Evolutionary conservation across 2,888 invertebrate species (phyloP).

Genomic region (Hipparchia semele): DNA sequence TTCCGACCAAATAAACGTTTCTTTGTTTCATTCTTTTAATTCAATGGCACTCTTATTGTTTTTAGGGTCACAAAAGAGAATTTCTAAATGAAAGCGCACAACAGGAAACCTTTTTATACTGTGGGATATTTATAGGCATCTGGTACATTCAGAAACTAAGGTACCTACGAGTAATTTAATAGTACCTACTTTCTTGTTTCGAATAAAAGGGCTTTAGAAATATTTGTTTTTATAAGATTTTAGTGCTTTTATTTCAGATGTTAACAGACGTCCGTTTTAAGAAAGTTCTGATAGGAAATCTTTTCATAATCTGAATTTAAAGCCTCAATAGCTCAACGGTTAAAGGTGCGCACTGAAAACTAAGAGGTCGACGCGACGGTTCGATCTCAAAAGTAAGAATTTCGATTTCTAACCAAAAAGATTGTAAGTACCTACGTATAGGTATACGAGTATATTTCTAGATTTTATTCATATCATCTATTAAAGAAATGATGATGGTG

Average conservation of each 20-base stretch:
- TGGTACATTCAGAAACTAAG: slow-evolving; percentile 1
- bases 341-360: too few species aligned
- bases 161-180: slow-evolving; percentile 18
- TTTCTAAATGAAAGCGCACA: slow-evolving; percentile 18
- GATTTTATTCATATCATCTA: too few species aligned
- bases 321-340: too few species aligned
- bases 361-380: too few species aligned
- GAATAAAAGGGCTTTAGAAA: slow-evolving; percentile 14
- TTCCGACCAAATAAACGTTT: slow-evolving; percentile 1
- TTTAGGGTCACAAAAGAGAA: slow-evolving; percentile 10
- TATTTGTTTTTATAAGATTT: slow-evolving; percentile 11
- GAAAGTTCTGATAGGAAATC: too few species aligned
- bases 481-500: too few species aligned
- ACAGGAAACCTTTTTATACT: slow-evolving; percentile 18
- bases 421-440: too few species aligned
- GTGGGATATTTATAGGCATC: slow-evolving; percentile 18
- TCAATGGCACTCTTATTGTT: slow-evolving; percentile 1
- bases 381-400: too few species aligned
- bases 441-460: too few species aligned
- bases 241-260: not conserved
- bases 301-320: too few species aligned
- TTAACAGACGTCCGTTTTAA: too few species aligned
- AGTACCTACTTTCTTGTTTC: not conserved
- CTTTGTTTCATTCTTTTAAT: slow-evolving; percentile 3
- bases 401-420: too few species aligned